A percentile compares a stretch with the other conserved stretches of the same genome.
Conservation (phyloP, 2,888 invertebrate genomes). For the Coenonympha arcania region DNA sequence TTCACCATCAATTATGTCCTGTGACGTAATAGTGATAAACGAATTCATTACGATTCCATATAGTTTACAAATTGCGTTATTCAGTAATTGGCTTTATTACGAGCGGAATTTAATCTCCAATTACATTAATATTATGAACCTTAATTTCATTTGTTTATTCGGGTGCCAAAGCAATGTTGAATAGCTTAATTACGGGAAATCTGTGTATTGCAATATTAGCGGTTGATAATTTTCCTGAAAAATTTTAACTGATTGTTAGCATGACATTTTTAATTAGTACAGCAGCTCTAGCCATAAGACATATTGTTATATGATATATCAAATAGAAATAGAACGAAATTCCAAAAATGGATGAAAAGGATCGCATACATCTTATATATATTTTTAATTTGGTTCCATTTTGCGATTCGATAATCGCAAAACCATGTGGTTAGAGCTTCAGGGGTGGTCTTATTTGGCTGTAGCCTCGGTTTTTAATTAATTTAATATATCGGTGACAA, state of each 20-base stretch:
- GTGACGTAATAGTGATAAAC: background rate
- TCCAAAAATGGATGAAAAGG: no score
- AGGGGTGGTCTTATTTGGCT: no score
- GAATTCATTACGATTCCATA: background rate
- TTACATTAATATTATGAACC: background rate
- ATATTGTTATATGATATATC: no score
- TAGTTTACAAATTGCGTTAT: conserved; percentile 5
- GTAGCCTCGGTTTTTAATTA: no score
- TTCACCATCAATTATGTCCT: background rate
- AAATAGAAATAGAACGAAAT: no score
- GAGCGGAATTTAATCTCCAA: background rate
- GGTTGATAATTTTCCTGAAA: background rate
- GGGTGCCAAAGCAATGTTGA: background rate
- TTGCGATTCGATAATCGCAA: no score
- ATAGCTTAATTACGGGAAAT: background rate
- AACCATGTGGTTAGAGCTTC: no score
- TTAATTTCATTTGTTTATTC: background rate
- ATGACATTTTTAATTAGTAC: background rate
- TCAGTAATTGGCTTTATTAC: conserved; percentile 3
- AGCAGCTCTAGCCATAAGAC: no score
- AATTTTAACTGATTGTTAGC: no score
- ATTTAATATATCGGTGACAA: no score
- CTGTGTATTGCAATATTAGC: background rate
- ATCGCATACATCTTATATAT: no score
- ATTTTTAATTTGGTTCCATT: no score